Conservation (phyloP, 2,113 vertebrate genomes). For the Pachyramphus minor region DNA sequence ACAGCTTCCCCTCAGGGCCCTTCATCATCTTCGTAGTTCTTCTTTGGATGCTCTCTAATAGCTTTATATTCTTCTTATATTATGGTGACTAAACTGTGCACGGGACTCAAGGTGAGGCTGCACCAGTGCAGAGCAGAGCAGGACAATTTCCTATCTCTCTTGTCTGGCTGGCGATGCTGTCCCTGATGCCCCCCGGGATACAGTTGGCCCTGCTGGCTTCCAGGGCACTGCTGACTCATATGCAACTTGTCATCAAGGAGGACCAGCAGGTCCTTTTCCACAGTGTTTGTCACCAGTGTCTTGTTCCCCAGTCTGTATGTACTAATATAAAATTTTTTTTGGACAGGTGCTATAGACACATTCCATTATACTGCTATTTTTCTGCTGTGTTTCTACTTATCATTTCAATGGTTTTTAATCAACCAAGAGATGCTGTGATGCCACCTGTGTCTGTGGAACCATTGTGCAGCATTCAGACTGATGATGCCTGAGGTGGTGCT, state of each 20-base stretch:
- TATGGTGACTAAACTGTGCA: background rate
- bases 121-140: too few relatives aligned
- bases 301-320: background rate
- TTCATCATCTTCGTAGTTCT: background rate
- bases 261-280: background rate
- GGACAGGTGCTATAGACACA: background rate
- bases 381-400: background rate
- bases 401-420: background rate
- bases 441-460: background rate
- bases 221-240: too few relatives aligned
- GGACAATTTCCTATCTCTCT: too few relatives aligned
- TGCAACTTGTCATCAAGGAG: background rate
- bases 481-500: background rate
- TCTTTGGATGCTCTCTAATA: background rate
- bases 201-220: fast-evolving
- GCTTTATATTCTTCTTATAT: background rate
- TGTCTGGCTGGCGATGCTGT: too few relatives aligned
- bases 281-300: background rate
- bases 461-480: background rate
- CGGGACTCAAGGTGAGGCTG: background rate
- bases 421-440: background rate
- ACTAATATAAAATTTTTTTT: background rate
- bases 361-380: background rate
- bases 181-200: too few relatives aligned
- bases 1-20: background rate